phyloP scores from a whole-genome alignment of 2,113 vertebrate genomes.

The Eulemur macaco region DNA sequence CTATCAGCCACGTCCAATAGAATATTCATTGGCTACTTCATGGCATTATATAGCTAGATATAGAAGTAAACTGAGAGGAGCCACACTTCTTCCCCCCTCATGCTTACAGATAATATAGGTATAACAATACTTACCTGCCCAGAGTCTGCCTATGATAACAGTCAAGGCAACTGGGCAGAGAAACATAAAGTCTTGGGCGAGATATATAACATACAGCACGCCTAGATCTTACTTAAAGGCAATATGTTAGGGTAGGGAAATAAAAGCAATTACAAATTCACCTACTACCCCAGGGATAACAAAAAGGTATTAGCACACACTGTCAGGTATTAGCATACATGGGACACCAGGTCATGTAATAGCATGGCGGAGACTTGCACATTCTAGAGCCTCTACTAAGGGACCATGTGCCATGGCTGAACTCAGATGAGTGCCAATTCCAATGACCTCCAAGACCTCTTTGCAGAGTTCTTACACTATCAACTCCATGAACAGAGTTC shows the following conservation, averaged over 20 bases:
- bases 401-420: not conserved
- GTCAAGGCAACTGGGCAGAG: not conserved
- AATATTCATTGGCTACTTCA: not conserved
- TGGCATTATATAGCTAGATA: not conserved
- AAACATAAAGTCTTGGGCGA: not conserved
- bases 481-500: not conserved
- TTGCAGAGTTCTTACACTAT: not conserved
- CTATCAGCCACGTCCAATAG: not conserved
- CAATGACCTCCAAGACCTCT: not conserved
- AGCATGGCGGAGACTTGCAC: accelerated
- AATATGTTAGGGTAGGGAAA: not conserved
- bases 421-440: not conserved
- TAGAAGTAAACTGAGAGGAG: not conserved
- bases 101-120: not conserved
- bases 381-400: not conserved
- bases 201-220: not conserved
- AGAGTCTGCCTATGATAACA: not conserved
- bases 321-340: no score
- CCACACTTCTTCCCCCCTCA: not conserved
- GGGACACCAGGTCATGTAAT: not conserved
- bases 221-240: not conserved
- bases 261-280: not conserved
- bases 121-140: not conserved
- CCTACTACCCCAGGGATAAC: not conserved
- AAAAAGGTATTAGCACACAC: accelerated